Evolutionary conservation across 2,113 vertebrate genomes (phyloP).

Genomic region (Labeo catla): DNA sequence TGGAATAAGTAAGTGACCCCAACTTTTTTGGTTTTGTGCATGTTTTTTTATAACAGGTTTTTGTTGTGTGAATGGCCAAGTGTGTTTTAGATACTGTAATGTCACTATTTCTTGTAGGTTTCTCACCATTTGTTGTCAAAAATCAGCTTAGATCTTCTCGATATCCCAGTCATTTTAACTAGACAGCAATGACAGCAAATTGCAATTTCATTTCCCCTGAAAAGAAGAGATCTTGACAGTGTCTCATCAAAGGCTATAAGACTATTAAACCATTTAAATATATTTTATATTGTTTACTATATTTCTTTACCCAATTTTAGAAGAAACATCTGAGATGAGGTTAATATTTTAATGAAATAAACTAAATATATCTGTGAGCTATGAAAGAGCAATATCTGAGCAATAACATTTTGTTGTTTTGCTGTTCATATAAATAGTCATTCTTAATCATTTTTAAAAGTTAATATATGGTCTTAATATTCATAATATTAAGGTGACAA

Average conservation of each 20-base stretch:
- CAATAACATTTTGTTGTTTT: not conserved
- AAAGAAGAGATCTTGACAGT: not conserved
- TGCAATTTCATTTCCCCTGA: not conserved
- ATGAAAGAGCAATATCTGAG: not conserved
- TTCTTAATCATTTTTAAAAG: not conserved
- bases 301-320: not conserved
- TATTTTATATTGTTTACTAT: too few species aligned
- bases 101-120: not conserved
- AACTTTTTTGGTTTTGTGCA: not conserved
- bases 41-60: not conserved
- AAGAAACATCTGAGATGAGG: not conserved
- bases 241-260: not conserved
- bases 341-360: not conserved
- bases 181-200: not conserved
- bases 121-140: not conserved
- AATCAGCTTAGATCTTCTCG: not conserved
- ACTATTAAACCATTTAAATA: too few species aligned
- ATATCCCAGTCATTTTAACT: not conserved
- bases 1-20: slow-evolving; percentile 93
- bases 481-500: too few species aligned
- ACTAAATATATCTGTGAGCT: not conserved
- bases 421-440: not conserved
- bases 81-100: not conserved
- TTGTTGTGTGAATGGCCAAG: not conserved
- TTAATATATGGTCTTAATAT: too few species aligned